Percentiles rank a stretch among this genome's conserved stretches.
Conservation (phyloP, 2,113 vertebrate species). For the Eulemur macaco region DNA sequence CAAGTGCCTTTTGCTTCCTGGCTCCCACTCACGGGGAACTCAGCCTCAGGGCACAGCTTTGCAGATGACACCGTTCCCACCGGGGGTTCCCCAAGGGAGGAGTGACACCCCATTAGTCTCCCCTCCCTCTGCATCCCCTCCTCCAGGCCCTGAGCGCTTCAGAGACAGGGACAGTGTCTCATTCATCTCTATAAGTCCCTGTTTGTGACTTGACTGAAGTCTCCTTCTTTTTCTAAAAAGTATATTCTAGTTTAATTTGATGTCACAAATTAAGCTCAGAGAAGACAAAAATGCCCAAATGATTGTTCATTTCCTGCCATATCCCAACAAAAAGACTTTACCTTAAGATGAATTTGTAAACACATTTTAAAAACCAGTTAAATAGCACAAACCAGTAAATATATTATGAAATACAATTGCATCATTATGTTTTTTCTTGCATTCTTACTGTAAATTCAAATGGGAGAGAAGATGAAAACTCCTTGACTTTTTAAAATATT, state of each 20-base stretch:
- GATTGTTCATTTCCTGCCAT: background rate
- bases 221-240: background rate
- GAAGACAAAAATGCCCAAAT: background rate
- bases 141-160: background rate
- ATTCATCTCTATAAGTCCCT: background rate
- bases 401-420: slow-evolving; percentile 23
- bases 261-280: background rate
- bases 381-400: slow-evolving; percentile 38
- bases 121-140: background rate
- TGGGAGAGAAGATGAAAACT: slow-evolving; percentile 58
- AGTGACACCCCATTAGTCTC: background rate
- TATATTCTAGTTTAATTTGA: slow-evolving; percentile 43
- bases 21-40: rapidly evolving
- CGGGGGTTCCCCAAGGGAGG: no score
- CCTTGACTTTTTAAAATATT: background rate
- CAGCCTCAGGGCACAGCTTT: background rate
- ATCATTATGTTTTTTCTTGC: slow-evolving; percentile 41
- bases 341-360: background rate
- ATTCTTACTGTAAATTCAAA: background rate
- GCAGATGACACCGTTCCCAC: background rate
- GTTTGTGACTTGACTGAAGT: background rate
- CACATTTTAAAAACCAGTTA: background rate
- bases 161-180: background rate
- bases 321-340: background rate
- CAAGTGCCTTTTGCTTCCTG: background rate